Evolutionary conservation across 2,797 vertebrate genomes (phyloP), one percentile per base, ranked within the genome.

Genomic region (Vespertilio murinus): DNA sequence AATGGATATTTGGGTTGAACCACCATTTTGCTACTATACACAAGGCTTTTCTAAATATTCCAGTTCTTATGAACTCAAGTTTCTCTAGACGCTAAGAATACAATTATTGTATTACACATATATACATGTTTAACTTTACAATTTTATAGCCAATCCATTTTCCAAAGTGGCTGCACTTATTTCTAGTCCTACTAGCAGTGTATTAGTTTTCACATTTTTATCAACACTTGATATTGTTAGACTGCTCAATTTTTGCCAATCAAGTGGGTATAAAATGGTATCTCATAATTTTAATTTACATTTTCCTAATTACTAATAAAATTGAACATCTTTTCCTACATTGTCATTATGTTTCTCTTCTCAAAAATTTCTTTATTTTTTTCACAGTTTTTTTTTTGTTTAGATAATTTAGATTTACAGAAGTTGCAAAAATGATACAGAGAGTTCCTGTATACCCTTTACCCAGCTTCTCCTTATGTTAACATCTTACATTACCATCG

Each of bases 291-390:
- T 86, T 79, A 54, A 33, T 65, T 70, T 52, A 8, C 78, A 82
- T 81, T 93, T 91, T 54, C 52, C 49, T 81, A 80, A 59, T 71
- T 73, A 59, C 42, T 84, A 70, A 77, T 59, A 38, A 94, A 40
- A 81, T 91, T 25, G 69, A 33, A 2, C 33, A 52, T 84, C 78
- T 61, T 73, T 77, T 88, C 67, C 22, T 71, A 49, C 38, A 3
- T 93, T 59, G 45, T 75, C 25, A 47, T 77, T 79, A 59, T 75
- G 20, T 75, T 88, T 93, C n/a, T 91, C 61, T 87, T n/a, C 71
- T 90, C 71, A 77, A 59, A 74, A 89, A 77, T 78, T 11, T 75
- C 22, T 82, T 89, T n/a, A 70, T 65, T 80, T 78, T 86, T 81
- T 67, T 12, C 45, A 75, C 40, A 80, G 71, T 77, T 67, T 18